Evolutionary conservation across 2,888 invertebrate genomes (phyloP), one percentile per base, ranked within the genome.

Genomic region (Mythimna loreyi): DNA sequence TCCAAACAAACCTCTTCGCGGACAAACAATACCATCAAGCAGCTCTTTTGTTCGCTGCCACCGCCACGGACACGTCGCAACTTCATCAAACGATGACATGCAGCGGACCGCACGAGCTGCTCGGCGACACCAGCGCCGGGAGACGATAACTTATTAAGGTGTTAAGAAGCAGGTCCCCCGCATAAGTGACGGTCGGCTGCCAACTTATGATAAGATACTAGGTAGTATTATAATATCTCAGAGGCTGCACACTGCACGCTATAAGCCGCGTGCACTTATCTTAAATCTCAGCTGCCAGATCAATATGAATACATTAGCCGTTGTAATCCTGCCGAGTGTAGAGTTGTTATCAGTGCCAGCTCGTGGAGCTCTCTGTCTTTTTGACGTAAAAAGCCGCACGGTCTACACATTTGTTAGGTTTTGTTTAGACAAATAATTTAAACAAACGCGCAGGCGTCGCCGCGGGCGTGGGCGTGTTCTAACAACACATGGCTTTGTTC

Each of bases 1-100:
- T 92, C 92, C 87, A 88, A 89, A 89, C 89, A 89, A 63, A 84
- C 85, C 82, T 63, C 76, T 75, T 82, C 79, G 67, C 78, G 63
- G 72, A 80, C 78, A 85, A 86, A 88, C 86, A 85, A 86, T 78
- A 56, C 57, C 60, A 72, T 62, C 60, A 40, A 70, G 67, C 13
- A 7, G 25, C 11, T 65, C 83, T 81, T 84, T 87, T 81, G 83
- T 82, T n/a, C n/a, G 43, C n/a, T n/a, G 25, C 33, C 16, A 13
- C 68, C 30, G 7, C 30, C 30, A 5, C 13, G 9, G 36, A 28
- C 43, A 25, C 43, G 7, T 28, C n/a, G 2, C 13, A 21, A 45
- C 40, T 50, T 65, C 8, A 53, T 53, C 53, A 21, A 28, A 4
- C 28, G 28, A 47, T 28, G 47, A 49, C 55, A 49, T n/a, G 49